These are phyloP conservation scores for Entomyzon cyanotis DNA, from an alignment of 2,113 vertebrate genomes.

Conservation along the genomic window DNA sequence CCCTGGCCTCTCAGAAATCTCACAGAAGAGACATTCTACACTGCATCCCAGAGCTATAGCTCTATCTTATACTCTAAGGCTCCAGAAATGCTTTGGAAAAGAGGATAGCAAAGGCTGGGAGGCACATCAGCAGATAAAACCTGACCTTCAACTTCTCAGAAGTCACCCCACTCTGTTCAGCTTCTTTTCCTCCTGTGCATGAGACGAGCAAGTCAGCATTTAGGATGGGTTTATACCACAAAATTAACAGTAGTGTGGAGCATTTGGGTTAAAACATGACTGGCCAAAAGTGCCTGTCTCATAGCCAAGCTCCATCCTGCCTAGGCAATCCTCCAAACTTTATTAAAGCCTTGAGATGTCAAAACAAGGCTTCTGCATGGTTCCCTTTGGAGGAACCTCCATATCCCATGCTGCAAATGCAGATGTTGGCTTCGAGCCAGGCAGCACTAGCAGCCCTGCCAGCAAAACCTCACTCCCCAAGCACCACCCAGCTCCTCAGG, in stretches of 20 bases:
- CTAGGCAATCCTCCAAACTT: constrained; percentile 29
- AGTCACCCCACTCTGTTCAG: fast-evolving
- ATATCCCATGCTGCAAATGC: background rate
- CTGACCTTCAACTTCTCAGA: background rate
- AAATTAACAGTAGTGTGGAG: background rate
- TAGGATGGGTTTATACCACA: background rate
- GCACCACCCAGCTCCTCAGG: background rate
- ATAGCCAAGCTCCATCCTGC: background rate
- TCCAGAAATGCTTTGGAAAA: background rate
- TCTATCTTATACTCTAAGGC: background rate
- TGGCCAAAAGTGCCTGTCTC: background rate
- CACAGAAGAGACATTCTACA: background rate
- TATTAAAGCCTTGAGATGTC: constrained; percentile 32
- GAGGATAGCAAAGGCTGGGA: background rate
- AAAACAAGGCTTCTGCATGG: background rate
- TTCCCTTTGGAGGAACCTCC: background rate
- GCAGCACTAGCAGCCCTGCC: background rate
- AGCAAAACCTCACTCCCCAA: background rate
- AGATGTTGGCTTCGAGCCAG: background rate
- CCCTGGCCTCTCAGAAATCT: background rate
- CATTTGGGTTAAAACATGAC: background rate
- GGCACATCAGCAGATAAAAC: background rate
- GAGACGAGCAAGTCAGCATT: background rate
- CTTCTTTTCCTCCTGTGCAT: background rate
- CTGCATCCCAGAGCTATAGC: background rate